Percentiles rank a stretch among this genome's conserved stretches.
These are phyloP conservation scores for Chirona hameri DNA, from an alignment of 2,888 invertebrate species.

Conservation along the genomic window DNA sequence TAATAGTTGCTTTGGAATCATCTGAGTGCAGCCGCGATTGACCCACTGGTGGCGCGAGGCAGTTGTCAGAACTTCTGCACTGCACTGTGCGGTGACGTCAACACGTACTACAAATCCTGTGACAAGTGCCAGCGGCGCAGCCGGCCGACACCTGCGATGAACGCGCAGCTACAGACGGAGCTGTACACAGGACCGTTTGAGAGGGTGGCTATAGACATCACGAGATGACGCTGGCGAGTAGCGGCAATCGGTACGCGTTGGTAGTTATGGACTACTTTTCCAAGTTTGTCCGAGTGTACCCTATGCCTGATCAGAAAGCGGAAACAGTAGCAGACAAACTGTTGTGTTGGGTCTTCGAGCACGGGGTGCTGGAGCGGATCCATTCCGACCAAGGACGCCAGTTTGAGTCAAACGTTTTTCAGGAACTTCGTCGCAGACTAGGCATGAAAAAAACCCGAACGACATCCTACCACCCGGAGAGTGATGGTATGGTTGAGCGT, in stretches of 20 bases:
- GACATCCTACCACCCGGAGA: neutral
- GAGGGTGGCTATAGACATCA: too few relatives aligned
- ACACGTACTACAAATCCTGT: neutral
- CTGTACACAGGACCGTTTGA: too few relatives aligned
- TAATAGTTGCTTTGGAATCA: too few relatives aligned
- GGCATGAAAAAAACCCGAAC: neutral
- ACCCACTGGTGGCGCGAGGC: too few relatives aligned
- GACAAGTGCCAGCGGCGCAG: too few relatives aligned
- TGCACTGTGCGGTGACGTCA: neutral
- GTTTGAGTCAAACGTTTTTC: neutral
- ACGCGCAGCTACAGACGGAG: too few relatives aligned
- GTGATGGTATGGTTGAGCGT: neutral
- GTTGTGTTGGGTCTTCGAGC: neutral
- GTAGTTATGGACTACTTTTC: neutral
- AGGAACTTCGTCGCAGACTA: neutral
- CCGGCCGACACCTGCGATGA: too few relatives aligned
- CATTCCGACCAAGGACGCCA: neutral
- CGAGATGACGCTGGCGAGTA: too few relatives aligned
- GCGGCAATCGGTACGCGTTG: too few relatives aligned
- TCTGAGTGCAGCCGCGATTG: too few relatives aligned
- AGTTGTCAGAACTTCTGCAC: too few relatives aligned
- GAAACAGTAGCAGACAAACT: neutral
- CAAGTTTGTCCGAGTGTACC: neutral
- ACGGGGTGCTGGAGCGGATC: neutral
- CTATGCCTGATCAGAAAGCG: neutral